phyloP scores from a whole-genome alignment of 2,113 vertebrate genomes.

The Perognathus longimembris region DNA sequence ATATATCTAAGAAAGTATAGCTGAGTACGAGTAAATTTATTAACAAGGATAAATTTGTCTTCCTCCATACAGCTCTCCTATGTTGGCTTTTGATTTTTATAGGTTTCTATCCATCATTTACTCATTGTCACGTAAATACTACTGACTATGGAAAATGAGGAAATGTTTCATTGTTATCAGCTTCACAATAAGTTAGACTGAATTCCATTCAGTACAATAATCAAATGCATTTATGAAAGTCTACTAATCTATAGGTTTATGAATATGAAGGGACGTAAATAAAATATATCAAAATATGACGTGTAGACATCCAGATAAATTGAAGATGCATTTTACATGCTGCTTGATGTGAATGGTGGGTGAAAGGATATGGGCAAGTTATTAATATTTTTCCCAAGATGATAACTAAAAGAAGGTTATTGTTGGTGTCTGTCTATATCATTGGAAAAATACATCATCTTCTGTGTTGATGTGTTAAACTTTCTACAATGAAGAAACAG shows the following conservation, averaged over 20 bases:
- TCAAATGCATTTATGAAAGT: constrained; percentile 35
- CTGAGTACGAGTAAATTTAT: background rate
- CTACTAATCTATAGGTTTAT: background rate
- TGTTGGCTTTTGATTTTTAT: background rate
- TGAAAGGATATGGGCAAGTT: background rate
- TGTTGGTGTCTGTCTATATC: background rate
- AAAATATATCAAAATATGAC: constrained; percentile 57
- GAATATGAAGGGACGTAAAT: constrained; percentile 13
- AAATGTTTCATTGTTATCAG: background rate
- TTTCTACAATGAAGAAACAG: constrained; percentile 32
- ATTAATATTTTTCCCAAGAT: constrained; percentile 30
- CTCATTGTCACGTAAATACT: constrained; percentile 27
- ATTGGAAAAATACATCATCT: background rate
- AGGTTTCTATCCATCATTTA: background rate
- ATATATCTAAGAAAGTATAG: background rate
- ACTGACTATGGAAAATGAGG: background rate
- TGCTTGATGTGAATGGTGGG: background rate
- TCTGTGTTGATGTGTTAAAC: constrained; percentile 31
- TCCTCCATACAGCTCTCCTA: background rate
- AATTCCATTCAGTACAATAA: constrained; percentile 48
- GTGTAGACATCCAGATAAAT: constrained; percentile 56
- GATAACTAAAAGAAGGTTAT: constrained; percentile 44
- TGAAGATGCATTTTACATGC: constrained; percentile 54
- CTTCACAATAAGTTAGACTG: background rate
- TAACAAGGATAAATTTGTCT: background rate